Conservation (phyloP, 1,140 invertebrate species). For the Calosoma granatense region DNA sequence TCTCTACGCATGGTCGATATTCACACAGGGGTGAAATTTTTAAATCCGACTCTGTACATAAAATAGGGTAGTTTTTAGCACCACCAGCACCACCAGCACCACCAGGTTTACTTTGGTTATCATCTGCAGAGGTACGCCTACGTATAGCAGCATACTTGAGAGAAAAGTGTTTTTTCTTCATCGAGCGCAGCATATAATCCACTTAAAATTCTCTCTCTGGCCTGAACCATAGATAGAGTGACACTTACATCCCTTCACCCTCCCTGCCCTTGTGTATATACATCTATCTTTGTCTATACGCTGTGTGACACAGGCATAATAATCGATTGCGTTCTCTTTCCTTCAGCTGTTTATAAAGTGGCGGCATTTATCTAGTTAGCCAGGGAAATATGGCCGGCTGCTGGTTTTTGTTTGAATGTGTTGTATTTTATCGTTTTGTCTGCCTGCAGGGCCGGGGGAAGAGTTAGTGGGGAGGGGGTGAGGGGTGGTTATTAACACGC, state of each 20-base stretch:
- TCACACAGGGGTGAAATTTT: too few relatives aligned
- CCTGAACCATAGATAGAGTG: not conserved
- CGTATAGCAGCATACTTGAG: slow-evolving; percentile 2
- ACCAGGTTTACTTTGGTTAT: slow-evolving; percentile 1
- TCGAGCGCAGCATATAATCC: not conserved
- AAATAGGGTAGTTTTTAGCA: not conserved
- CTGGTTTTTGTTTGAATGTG: too few relatives aligned
- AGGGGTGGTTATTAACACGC: too few relatives aligned
- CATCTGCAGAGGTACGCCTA: not conserved
- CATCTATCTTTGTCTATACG: not conserved
- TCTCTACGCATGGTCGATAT: too few relatives aligned
- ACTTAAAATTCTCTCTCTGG: slow-evolving; percentile 6
- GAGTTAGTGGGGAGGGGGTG: too few relatives aligned
- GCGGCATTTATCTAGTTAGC: slow-evolving; percentile 3
- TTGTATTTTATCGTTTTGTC: too few relatives aligned
- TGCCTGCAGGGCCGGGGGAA: too few relatives aligned
- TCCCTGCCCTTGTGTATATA: not conserved
- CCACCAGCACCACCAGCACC: not conserved
- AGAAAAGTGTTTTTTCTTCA: slow-evolving; percentile 9
- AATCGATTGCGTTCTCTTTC: not conserved
- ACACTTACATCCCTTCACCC: too few relatives aligned
- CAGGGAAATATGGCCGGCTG: slow-evolving; percentile 4
- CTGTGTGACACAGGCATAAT: not conserved
- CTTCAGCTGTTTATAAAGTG: not conserved
- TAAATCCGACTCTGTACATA: not conserved